Percentiles rank a stretch among this genome's conserved stretches.
Conservation (phyloP, 2,113 vertebrate species). For the Pelodiscus sinensis region DNA sequence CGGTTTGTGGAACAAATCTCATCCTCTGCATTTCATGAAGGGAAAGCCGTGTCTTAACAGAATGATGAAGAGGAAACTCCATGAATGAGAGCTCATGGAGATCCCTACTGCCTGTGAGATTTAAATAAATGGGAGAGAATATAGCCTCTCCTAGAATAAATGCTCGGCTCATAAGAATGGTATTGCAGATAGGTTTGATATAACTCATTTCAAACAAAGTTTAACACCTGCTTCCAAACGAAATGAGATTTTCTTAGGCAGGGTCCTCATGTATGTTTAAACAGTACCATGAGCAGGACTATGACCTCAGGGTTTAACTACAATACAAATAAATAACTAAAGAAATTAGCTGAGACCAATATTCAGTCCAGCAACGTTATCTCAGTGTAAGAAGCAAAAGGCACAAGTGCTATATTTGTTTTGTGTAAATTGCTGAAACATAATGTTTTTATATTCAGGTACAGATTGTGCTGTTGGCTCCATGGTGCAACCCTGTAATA, state of each 20-base stretch:
- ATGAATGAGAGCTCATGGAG: neutral
- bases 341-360: neutral
- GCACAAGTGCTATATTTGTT: neutral
- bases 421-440: neutral
- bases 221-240: neutral
- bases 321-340: neutral
- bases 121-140: neutral
- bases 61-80: neutral
- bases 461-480: neutral
- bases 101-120: neutral
- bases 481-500: slow-evolving; percentile 16
- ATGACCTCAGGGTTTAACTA: neutral
- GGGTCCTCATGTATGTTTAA: neutral
- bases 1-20: neutral
- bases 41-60: neutral
- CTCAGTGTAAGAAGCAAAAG: slow-evolving; percentile 11
- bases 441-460: neutral
- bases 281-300: neutral
- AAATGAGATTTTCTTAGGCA: neutral
- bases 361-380: neutral
- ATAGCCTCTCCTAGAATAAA: neutral
- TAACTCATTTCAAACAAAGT: neutral
- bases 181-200: neutral
- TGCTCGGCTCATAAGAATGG: neutral
- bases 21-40: neutral